Conservation (phyloP, 1,140 invertebrate species). For the Dinothrombium tinctorium region DNA sequence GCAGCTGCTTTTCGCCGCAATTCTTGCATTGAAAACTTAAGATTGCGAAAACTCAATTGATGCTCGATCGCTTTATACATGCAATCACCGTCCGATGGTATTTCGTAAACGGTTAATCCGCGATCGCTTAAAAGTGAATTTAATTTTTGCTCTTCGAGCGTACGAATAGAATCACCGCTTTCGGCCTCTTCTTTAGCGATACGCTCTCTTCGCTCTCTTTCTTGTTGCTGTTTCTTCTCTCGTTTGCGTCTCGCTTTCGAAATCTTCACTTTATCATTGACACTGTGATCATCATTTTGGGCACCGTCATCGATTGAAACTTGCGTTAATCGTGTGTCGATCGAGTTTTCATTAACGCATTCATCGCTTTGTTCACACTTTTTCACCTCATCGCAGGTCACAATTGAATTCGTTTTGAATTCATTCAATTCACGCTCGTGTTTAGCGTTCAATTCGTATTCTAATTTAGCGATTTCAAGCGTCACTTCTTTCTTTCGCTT, state of each 20-base stretch:
- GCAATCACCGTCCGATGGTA: slow-evolving; percentile 79
- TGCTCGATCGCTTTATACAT: slow-evolving; percentile 70
- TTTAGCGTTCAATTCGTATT: slow-evolving; percentile 33
- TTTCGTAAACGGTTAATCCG: slow-evolving; percentile 42
- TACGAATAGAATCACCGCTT: slow-evolving; percentile 28
- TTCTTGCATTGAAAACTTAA: slow-evolving; percentile 22
- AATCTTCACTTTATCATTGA: neutral
- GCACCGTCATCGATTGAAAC: neutral
- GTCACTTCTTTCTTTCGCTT: slow-evolving; percentile 73
- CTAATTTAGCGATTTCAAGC: slow-evolving; percentile 49
- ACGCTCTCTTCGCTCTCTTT: slow-evolving; percentile 44
- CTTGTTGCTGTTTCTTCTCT: slow-evolving; percentile 54
- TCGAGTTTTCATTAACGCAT: neutral
- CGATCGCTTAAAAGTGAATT: slow-evolving; percentile 37
- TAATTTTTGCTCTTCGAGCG: slow-evolving; percentile 23
- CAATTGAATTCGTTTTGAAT: neutral
- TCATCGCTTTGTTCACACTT: neutral
- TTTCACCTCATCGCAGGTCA: neutral
- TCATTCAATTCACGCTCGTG: slow-evolving; percentile 34
- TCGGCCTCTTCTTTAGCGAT: slow-evolving; percentile 55
- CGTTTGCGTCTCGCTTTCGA: slow-evolving; percentile 11
- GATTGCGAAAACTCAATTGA: slow-evolving; percentile 34
- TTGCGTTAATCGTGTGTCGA: neutral
- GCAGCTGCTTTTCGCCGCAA: slow-evolving; percentile 44
- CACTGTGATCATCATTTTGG: neutral